Evolutionary conservation across 2,888 invertebrate species (phyloP).

Genomic region (Encarsia formosa): DNA sequence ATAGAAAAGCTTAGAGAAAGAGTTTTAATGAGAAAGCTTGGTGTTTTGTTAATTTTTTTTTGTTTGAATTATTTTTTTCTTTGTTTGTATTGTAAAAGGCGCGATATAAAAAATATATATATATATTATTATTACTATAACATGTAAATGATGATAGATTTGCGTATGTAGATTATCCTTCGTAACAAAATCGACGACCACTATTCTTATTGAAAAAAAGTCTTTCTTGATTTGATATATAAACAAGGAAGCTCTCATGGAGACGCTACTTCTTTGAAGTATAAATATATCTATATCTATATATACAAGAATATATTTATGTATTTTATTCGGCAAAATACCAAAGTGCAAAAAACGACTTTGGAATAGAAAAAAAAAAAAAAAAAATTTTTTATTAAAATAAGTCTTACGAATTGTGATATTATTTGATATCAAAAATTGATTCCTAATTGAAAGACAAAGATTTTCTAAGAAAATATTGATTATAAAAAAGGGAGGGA

Average conservation of each 20-base stretch:
- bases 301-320: conserved; percentile 17
- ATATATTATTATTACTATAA: too few species aligned
- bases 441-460: conserved; percentile 28
- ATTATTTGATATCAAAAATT: conserved; percentile 29
- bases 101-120: conserved; percentile 14
- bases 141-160: too few species aligned
- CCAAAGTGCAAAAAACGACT: conserved; percentile 21
- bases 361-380: conserved; percentile 5
- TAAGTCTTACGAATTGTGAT: conserved; percentile 25
- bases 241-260: neutral
- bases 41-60: conserved; percentile 27
- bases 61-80: conserved; percentile 21
- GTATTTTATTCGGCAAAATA: conserved; percentile 21
- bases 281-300: conserved; percentile 15
- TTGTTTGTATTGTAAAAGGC: conserved; percentile 21
- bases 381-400: conserved; percentile 2
- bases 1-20: conserved; percentile 3
- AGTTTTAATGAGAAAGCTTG: conserved; percentile 14
- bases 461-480: conserved; percentile 24
- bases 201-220: conserved; percentile 8
- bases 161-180: conserved; percentile 8
- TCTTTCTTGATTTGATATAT: neutral
- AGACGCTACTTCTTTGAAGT: conserved; percentile 10
- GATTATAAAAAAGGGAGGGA: too few species aligned
- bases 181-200: conserved; percentile 23